Percentiles rank a stretch among this genome's conserved stretches.
phyloP scores from a whole-genome alignment of 2,888 invertebrate species.

The Tipula vernalis region DNA sequence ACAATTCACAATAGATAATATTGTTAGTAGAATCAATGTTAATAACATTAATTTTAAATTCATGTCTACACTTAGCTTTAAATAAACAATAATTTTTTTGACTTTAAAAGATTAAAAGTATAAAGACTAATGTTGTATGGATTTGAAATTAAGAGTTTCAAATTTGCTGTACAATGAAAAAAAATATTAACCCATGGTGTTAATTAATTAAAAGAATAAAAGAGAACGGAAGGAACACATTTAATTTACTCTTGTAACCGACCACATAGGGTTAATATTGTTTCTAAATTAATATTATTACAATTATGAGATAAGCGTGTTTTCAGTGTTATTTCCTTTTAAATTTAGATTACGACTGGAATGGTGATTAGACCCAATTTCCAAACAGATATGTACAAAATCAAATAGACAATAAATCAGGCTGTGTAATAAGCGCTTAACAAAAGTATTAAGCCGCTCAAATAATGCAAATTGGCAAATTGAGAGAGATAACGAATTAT shows the following conservation, averaged over 20 bases:
- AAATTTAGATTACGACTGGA: not conserved
- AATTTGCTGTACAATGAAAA: not conserved
- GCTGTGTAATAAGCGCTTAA: no score
- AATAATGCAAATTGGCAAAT: no score
- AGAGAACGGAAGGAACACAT: not conserved
- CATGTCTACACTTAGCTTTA: not conserved
- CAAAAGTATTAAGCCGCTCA: no score
- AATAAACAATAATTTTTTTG: not conserved
- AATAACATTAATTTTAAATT: not conserved
- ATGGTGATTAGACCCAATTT: not conserved
- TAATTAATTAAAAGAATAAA: not conserved
- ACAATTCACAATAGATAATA: not conserved
- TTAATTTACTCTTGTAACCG: not conserved
- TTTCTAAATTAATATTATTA: not conserved
- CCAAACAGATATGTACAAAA: no score
- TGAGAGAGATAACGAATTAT: no score
- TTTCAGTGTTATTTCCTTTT: not conserved
- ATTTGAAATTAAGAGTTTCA: not conserved
- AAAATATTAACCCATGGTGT: not conserved
- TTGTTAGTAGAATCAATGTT: not conserved
- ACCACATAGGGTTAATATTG: not conserved
- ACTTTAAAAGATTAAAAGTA: not conserved
- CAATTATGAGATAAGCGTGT: not conserved
- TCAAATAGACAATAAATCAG: no score
- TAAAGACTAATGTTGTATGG: not conserved